Conservation (phyloP, 2,888 invertebrate genomes). For the Pollenia angustigena region DNA sequence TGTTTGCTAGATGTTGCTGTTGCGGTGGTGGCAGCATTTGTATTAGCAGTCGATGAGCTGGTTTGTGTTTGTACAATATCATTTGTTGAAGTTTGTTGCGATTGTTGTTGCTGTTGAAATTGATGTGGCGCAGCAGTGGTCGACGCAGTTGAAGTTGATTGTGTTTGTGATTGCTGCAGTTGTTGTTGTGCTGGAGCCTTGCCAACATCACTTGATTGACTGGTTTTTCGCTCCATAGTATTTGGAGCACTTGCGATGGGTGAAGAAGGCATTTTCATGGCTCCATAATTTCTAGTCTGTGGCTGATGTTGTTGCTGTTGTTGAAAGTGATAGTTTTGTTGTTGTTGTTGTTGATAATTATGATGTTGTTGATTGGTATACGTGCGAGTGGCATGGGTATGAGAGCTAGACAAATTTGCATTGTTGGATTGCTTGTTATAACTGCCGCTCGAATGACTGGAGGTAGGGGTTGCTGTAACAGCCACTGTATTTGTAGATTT, state of each 20-base stretch:
- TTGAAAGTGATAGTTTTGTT: conserved; percentile 78
- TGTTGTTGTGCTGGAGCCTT: conserved; percentile 52
- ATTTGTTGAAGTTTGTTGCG: conserved; percentile 79
- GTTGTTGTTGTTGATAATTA: conserved; percentile 81
- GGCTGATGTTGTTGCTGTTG: conserved; percentile 81
- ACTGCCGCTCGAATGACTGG: conserved; percentile 82
- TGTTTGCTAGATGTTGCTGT: conserved; percentile 77
- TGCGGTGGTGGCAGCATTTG: conserved; percentile 84
- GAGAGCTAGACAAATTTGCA: conserved; percentile 62
- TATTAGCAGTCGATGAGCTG: conserved; percentile 84
- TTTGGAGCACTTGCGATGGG: conserved; percentile 83
- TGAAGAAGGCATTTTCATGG: conserved; percentile 83
- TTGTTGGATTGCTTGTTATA: conserved; percentile 83
- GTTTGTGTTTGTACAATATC: conserved; percentile 84
- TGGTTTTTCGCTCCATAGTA: conserved; percentile 84
- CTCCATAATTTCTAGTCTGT: conserved; percentile 81
- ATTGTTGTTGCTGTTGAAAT: conserved; percentile 65
- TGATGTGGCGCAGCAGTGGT: conserved; percentile 68
- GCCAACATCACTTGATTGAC: conserved; percentile 81
- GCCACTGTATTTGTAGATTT: conserved; percentile 83
- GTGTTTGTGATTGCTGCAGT: conserved; percentile 43
- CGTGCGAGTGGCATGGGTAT: conserved; percentile 76
- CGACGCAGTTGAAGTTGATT: conserved; percentile 80
- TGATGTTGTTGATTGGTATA: conserved; percentile 80
- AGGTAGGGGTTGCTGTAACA: conserved; percentile 83